A percentile compares a stretch with the other conserved stretches of the same genome.
Conservation (phyloP, 1,140 invertebrate genomes). For the Magallana gigas region DNA sequence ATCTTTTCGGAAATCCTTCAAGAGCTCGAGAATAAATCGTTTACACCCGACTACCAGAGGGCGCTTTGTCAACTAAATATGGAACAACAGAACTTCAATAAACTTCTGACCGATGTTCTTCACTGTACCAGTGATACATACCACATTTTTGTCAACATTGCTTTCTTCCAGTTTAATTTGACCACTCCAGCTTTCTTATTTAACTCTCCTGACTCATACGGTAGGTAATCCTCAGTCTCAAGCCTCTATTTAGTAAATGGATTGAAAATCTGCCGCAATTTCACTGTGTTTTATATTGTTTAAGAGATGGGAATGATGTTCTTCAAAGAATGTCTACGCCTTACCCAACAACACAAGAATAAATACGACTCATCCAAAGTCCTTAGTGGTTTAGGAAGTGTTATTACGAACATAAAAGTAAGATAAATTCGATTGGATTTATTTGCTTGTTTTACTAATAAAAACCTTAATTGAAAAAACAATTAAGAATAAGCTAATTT, state of each 20-base stretch:
- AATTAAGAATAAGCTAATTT: too few relatives aligned
- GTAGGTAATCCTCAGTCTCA: neutral
- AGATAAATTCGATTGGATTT: too few relatives aligned
- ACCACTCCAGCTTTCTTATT: neutral
- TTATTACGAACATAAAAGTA: slow-evolving; percentile 46
- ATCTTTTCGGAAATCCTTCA: slow-evolving; percentile 45
- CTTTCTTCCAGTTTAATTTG: neutral
- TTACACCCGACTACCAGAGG: neutral
- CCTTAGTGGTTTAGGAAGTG: slow-evolving; percentile 34
- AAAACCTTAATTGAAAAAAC: too few relatives aligned
- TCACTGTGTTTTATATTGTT: neutral
- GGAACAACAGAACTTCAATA: slow-evolving; percentile 54
- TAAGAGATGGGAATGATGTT: slow-evolving; percentile 26
- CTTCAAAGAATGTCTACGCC: neutral
- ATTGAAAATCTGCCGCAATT: too few relatives aligned
- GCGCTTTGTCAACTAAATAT: slow-evolving; percentile 40
- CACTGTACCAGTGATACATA: slow-evolving; percentile 51
- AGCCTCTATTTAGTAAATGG: too few relatives aligned
- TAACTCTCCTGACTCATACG: neutral
- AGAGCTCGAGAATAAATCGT: neutral
- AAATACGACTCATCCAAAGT: slow-evolving; percentile 40
- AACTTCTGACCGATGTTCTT: slow-evolving; percentile 45
- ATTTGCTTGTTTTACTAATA: too few relatives aligned
- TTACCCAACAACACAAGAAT: slow-evolving; percentile 28
- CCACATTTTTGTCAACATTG: slow-evolving; percentile 16